Conservation (phyloP, 2,797 vertebrate species). For the Limosa lapponica region DNA sequence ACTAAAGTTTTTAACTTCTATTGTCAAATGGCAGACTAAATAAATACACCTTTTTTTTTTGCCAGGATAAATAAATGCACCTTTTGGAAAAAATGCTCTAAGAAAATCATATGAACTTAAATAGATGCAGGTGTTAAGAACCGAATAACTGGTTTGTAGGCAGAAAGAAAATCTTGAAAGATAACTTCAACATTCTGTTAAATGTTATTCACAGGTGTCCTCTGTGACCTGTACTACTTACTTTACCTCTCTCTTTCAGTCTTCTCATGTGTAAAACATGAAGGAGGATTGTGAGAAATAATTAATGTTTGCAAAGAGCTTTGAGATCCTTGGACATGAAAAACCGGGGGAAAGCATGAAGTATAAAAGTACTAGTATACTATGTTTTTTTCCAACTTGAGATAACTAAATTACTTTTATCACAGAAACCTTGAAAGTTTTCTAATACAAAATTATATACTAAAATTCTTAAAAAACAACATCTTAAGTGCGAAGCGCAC, state of each 20-base stretch:
- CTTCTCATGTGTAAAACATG: slow-evolving; percentile 47
- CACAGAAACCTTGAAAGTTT: slow-evolving; percentile 42
- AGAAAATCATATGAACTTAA: not conserved
- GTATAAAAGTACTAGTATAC: not conserved
- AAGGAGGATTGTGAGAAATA: slow-evolving; percentile 50
- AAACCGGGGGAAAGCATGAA: not conserved
- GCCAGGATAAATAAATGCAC: not conserved
- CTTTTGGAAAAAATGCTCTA: not conserved
- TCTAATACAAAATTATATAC: not conserved
- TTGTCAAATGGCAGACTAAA: not conserved
- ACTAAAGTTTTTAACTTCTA: not conserved
- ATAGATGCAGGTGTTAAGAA: not conserved
- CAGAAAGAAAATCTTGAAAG: not conserved
- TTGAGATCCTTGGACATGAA: slow-evolving; percentile 44
- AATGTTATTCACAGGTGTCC: slow-evolving; percentile 50
- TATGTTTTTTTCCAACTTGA: not conserved
- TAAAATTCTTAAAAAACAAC: not conserved
- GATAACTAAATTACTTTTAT: not conserved
- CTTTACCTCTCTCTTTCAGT: slow-evolving; percentile 35
- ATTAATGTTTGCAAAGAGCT: slow-evolving; percentile 58
- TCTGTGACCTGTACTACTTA: slow-evolving; percentile 69
- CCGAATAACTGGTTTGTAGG: not conserved
- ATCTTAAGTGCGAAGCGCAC: not conserved
- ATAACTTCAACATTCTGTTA: slow-evolving; percentile 24
- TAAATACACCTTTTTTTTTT: not conserved